Conservation (phyloP, 1,140 invertebrate genomes). For the Holcopasites calliopsidis region DNA sequence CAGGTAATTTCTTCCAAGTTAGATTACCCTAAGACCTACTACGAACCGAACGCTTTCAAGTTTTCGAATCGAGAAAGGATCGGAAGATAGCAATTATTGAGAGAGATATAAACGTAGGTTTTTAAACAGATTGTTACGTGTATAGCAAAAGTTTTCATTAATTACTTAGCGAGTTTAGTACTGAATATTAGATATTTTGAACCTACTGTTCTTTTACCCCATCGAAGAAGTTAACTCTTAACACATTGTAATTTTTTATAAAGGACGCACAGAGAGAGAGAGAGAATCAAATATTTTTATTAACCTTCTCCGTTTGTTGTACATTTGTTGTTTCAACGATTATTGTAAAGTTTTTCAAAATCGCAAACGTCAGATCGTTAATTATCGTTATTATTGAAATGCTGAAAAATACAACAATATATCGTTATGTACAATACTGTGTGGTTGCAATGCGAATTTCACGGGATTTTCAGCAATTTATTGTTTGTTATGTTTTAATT, state of each 20-base stretch:
- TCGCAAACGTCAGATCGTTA: constrained; percentile 33
- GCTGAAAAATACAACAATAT: constrained; percentile 70
- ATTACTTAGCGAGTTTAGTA: neutral
- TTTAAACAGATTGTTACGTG: neutral
- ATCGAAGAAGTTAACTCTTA: constrained; percentile 12
- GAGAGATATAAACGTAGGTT: neutral
- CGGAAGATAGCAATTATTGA: neutral
- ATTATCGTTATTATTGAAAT: constrained; percentile 65
- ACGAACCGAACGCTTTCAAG: neutral
- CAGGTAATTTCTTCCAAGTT: neutral
- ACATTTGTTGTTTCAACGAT: constrained; percentile 11
- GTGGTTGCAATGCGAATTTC: constrained; percentile 21
- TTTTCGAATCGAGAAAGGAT: neutral
- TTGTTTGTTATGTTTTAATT: neutral
- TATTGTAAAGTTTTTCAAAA: neutral
- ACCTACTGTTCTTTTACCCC: neutral
- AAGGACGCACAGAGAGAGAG: neutral
- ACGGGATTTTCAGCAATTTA: neutral
- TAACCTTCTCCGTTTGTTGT: too few species aligned
- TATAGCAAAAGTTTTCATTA: neutral
- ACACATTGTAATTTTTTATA: constrained; percentile 15
- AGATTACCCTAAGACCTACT: constrained; percentile 25
- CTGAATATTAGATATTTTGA: neutral
- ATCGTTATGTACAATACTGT: constrained; percentile 63
- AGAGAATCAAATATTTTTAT: constrained; percentile 2